Conservation (phyloP, 1,140 invertebrate genomes). For the Portunus trituberculatus region DNA sequence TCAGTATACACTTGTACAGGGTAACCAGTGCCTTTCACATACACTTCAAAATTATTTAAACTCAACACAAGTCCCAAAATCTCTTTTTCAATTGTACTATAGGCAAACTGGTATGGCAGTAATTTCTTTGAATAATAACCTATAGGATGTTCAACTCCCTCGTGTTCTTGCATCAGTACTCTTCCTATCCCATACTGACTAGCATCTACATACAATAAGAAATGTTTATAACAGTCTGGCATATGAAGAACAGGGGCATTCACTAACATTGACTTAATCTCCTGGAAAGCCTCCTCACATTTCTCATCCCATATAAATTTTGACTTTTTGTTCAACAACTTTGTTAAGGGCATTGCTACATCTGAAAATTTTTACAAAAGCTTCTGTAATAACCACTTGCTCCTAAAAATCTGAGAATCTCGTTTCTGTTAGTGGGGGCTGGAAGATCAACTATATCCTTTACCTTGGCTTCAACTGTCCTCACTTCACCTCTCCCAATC, state of each 20-base stretch:
- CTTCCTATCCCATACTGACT: background rate
- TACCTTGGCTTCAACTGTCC: background rate
- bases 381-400: too few species aligned
- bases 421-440: background rate
- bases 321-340: too few species aligned
- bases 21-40: background rate
- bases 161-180: constrained; percentile 1
- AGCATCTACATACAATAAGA: constrained; percentile 47
- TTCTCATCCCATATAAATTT: too few species aligned
- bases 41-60: constrained; percentile 31
- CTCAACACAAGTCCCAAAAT: background rate
- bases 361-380: too few species aligned
- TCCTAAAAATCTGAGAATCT: background rate
- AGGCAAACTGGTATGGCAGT: background rate
- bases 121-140: background rate
- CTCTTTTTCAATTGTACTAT: constrained; percentile 22
- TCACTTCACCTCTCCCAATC: constrained; percentile 1
- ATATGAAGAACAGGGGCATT: background rate
- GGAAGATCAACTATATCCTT: constrained; percentile 26
- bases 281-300: background rate
- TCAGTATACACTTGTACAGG: background rate
- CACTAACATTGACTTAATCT: background rate
- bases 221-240: background rate
- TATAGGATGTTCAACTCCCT: too few species aligned
- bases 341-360: too few species aligned